Evolutionary conservation across 2,113 vertebrate genomes (phyloP), one percentile per base, ranked within the genome.

Genomic region (Sylvicapra grimmia): DNA sequence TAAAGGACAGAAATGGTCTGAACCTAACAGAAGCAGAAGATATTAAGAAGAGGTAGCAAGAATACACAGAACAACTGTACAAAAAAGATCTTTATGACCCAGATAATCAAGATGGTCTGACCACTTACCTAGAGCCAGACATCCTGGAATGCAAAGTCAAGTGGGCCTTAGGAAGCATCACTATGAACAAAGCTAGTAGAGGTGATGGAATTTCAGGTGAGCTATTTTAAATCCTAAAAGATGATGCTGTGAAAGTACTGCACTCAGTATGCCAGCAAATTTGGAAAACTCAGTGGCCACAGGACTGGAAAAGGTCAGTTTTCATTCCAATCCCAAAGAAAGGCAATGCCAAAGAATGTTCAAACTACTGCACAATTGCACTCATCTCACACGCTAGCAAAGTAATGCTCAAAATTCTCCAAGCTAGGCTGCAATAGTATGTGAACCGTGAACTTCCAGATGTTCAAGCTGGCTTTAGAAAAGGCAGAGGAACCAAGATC

Each of bases 311-410:
- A 72, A 72, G n/a, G n/a, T 72, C 65, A 21, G 65, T 72, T 72
- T 72, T 72, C 68, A 1, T 72, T 72, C 68, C 68, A 72, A 12
- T 72, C 9, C n/a, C 68, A 36, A 72, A 72, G 5, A 72, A 72
- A 72, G n/a, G 19, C n/a, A 72, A 72, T 72, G n/a, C n/a, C 65
- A 36, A 72, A 72, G 65, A 36, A 72, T 72, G 18, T 11, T 36
- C 2, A 72, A 21, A 36, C 65, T 72, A 72, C 2, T 0, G 0
- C 19, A 72, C n/a, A 36, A 72, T 12, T 72, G 19, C 19, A 36
- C 65, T 72, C 18, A 72, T 36, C 10, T 72, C 65, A 23, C 65
- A 72, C 0, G 9, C 19, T 72, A 12, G 65, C 5, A 36, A 72
- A 72, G 65, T 36, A 72, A 72, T 36, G 65, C 19, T 72, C n/a